Evolutionary conservation across 2,113 vertebrate species (phyloP), one percentile per base, ranked within the genome.

Genomic region (Crotalus tigris): DNA sequence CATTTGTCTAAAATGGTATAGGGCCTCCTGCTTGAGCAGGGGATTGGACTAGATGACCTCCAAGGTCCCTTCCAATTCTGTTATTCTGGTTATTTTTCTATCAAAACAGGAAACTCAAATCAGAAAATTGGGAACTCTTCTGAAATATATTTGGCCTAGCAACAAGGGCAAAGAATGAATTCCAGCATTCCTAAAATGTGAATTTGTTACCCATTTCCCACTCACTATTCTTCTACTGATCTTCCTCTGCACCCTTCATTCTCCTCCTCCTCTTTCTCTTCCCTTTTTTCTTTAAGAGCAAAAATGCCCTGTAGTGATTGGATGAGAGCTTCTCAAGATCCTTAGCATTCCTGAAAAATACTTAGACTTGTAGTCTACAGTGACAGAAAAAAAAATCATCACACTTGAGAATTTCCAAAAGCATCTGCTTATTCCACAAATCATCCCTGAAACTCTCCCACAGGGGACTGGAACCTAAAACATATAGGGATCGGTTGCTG

Each of bases 1-100:
- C 55, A 57, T 5, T 57, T 57, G 17, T 57, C 58, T 59, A 8
- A 61, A 61, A 61, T 26, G 8, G 3, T 61, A 26, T 11, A 61
- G 59, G 59, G 24, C 9, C 2, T 59, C 23, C 58, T 24, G 23
- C 58, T 10, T 59, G 58, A 59, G 2, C 8, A 10, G 9, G 2
- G 59, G 59, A 1, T 61, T 26, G 9, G 24, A 1, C 23, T 61
- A 61, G 59, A 61, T 26, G 93, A 26, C 85, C 39, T 86, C 85
- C 44, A 24, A 8, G 19, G 8, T 24, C 44, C 6, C 5, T 87
- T 29, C 51, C 4, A 39, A 97, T 96, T 97, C 94, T 95, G 55
- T 51, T 91, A 88, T 95, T 92, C 93, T 29, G 69, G 89, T 94
- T 86, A 90, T 97, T 91, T 94, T 94, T 89, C 94, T 4, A 0